Conservation (phyloP, 2,888 invertebrate species). For the Micropterix aruncella region DNA sequence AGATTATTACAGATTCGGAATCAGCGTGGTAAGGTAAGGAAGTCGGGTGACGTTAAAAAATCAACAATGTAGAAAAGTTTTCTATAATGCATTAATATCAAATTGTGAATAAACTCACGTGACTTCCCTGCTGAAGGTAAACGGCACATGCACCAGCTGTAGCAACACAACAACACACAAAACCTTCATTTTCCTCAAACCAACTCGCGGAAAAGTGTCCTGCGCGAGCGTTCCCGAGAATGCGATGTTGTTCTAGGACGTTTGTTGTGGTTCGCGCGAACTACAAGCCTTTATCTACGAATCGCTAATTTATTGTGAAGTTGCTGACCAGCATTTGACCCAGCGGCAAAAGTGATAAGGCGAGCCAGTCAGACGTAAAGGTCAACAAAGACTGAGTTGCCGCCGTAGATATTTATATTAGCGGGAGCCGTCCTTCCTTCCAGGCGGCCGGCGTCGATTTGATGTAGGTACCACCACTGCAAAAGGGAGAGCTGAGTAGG, state of each 20-base stretch:
- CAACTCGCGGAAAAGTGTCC: too few species aligned
- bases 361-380: neutral
- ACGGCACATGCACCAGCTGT: constrained; percentile 1
- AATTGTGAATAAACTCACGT: constrained; percentile 9
- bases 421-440: too few species aligned
- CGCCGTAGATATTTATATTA: too few species aligned
- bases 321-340: neutral
- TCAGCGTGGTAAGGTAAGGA: neutral
- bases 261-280: neutral
- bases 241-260: neutral
- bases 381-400: neutral
- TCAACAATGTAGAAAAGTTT: neutral
- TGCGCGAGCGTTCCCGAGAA: neutral
- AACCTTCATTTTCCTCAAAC: constrained; percentile 6
- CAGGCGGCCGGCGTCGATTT: too few species aligned
- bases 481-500: too few species aligned
- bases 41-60: neutral
- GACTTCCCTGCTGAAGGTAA: constrained; percentile 5
- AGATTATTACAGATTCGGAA: neutral
- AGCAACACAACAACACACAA: constrained; percentile 2
- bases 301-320: neutral
- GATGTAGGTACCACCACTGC: too few species aligned
- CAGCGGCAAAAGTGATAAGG: too few species aligned
- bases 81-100: neutral
- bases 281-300: neutral